Conservation (phyloP, 2,888 invertebrate genomes). For the Notodonta ziczac region DNA sequence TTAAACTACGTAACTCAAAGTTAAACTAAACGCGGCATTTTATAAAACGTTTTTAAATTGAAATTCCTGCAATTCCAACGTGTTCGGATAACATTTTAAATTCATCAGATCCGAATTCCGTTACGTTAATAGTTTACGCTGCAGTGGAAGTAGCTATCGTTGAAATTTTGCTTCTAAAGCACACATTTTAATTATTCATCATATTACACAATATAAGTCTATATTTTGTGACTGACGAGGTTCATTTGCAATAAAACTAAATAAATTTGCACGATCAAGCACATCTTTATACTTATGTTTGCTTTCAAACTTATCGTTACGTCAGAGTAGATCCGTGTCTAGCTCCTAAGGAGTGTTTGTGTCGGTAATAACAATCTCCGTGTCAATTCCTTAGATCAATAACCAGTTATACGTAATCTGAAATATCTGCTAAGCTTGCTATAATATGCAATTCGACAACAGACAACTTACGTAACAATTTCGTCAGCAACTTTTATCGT, state of each 20-base stretch:
- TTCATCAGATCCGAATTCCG: neutral
- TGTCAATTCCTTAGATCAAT: slow-evolving; percentile 17
- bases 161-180: neutral
- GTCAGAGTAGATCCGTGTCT: slow-evolving; percentile 1
- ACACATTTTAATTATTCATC: neutral
- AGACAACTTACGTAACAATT: slow-evolving; percentile 4
- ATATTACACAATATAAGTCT: neutral
- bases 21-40: slow-evolving; percentile 9
- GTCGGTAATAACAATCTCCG: slow-evolving; percentile 5
- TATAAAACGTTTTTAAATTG: slow-evolving; percentile 10
- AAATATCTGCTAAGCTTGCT: slow-evolving; percentile 12
- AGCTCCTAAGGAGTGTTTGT: neutral
- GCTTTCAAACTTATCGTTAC: neutral
- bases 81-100: neutral
- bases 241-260: neutral
- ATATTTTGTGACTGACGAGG: neutral
- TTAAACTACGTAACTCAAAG: slow-evolving; percentile 14
- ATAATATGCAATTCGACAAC: slow-evolving; percentile 19
- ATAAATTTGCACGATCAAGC: neutral
- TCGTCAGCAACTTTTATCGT: neutral
- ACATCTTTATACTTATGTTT: neutral
- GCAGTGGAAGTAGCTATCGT: neutral
- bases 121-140: neutral
- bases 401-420: slow-evolving; percentile 19
- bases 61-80: slow-evolving; percentile 10